These are phyloP conservation scores for Stramonita haemastoma DNA, from an alignment of 2,888 invertebrate species.

Conservation along the genomic window DNA sequence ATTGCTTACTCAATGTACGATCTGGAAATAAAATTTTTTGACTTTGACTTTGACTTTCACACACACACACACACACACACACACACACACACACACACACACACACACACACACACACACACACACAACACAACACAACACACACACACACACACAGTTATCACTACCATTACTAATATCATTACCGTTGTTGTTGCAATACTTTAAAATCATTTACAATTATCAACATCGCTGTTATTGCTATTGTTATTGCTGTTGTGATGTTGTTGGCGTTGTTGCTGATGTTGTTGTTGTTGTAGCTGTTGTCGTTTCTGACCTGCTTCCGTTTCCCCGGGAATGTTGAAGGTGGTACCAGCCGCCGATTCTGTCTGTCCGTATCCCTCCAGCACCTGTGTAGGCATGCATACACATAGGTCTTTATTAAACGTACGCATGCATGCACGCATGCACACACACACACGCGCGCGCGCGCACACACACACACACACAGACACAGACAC, in stretches of 20 bases:
- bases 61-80: background rate
- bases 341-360: slow-evolving; percentile 72
- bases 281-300: no score
- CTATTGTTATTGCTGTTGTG: no score
- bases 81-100: background rate
- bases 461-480: background rate
- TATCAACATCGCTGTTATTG: no score
- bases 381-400: slow-evolving; percentile 68
- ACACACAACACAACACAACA: background rate
- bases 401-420: background rate
- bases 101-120: slow-evolving; percentile 84
- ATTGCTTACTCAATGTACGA: no score
- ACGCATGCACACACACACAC: background rate
- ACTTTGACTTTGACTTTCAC: background rate
- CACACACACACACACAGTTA: no score
- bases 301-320: slow-evolving; percentile 59
- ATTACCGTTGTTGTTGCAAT: no score
- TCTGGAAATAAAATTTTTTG: no score
- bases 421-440: background rate
- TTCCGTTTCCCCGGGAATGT: slow-evolving; percentile 66
- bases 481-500: background rate
- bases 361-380: slow-evolving; percentile 79
- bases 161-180: no score
- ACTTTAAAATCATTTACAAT: no score
- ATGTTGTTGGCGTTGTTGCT: no score